Conservation (phyloP, 2,797 vertebrate species). For the Erpetoichthys calabaricus region DNA sequence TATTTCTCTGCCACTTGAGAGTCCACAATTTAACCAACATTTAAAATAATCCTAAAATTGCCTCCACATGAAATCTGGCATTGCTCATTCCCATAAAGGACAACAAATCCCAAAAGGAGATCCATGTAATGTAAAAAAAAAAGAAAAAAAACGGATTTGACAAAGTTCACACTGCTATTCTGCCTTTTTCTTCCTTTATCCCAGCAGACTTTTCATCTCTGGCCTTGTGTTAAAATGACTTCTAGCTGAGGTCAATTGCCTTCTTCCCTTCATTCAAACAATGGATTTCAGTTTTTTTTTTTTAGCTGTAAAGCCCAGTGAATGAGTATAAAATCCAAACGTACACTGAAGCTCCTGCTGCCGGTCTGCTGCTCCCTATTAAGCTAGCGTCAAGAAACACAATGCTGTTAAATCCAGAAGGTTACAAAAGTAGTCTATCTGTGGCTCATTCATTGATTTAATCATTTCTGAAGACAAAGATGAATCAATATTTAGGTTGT, state of each 20-base stretch:
- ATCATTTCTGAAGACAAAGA: too few species aligned
- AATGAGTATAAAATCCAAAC: conserved; percentile 25
- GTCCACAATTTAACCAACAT: too few species aligned
- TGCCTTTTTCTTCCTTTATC: not conserved
- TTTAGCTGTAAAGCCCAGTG: conserved; percentile 36
- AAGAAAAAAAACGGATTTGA: not conserved
- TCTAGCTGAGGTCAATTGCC: conserved; percentile 26
- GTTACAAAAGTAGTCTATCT: too few species aligned
- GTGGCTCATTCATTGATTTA: too few species aligned
- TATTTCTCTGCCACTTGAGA: too few species aligned
- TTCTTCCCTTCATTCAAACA: conserved; percentile 19
- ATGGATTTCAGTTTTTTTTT: conserved; percentile 36
- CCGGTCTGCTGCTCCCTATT: too few species aligned
- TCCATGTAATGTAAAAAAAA: not conserved
- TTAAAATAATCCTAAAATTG: not conserved
- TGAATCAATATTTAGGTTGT: too few species aligned
- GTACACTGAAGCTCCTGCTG: too few species aligned
- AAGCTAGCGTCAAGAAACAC: too few species aligned
- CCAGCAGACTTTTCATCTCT: conserved; percentile 3
- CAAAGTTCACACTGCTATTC: conserved; percentile 5
- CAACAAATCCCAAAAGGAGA: not conserved
- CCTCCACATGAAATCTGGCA: conserved; percentile 6
- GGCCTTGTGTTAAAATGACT: conserved; percentile 8
- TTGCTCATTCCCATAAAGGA: conserved; percentile 11
- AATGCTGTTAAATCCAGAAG: too few species aligned